These are phyloP conservation scores for Trichomalopsis sarcophagae DNA, from an alignment of 1,140 invertebrate genomes.

Conservation along the genomic window DNA sequence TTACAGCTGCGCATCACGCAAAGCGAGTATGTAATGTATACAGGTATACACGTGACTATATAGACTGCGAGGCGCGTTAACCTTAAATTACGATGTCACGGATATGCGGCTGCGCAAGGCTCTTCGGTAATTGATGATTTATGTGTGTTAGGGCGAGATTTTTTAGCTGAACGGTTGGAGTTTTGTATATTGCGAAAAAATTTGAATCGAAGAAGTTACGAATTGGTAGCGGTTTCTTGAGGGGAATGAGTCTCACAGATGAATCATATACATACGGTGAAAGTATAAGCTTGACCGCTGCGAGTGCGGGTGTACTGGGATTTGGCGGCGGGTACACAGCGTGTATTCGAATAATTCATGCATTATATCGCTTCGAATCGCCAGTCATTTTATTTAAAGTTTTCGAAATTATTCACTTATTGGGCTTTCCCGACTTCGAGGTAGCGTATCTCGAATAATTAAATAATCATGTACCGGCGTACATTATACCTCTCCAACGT, in stretches of 20 bases:
- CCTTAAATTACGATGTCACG: constrained; percentile 42
- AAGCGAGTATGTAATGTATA: not conserved
- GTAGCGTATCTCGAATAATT: too few relatives aligned
- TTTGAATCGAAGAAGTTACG: too few relatives aligned
- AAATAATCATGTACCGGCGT: too few relatives aligned
- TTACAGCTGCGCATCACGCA: not conserved
- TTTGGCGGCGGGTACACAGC: not conserved
- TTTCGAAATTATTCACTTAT: not conserved
- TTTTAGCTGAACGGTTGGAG: not conserved
- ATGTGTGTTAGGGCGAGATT: not conserved
- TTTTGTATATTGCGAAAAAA: too few relatives aligned
- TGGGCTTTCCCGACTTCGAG: too few relatives aligned
- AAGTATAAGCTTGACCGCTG: too few relatives aligned
- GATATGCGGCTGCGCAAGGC: not conserved
- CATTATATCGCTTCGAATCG: not conserved
- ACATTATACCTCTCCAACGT: too few relatives aligned
- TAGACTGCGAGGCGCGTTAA: constrained; percentile 17
- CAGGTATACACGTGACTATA: not conserved
- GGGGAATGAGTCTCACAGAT: too few relatives aligned
- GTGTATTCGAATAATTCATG: too few relatives aligned
- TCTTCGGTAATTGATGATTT: not conserved
- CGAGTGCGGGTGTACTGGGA: too few relatives aligned
- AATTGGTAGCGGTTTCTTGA: too few relatives aligned
- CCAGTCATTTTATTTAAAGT: not conserved
- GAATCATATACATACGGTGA: too few relatives aligned